Evolutionary conservation across 2,888 invertebrate genomes (phyloP), one percentile per base, ranked within the genome.

Genomic region (Parochlus steinenii): DNA sequence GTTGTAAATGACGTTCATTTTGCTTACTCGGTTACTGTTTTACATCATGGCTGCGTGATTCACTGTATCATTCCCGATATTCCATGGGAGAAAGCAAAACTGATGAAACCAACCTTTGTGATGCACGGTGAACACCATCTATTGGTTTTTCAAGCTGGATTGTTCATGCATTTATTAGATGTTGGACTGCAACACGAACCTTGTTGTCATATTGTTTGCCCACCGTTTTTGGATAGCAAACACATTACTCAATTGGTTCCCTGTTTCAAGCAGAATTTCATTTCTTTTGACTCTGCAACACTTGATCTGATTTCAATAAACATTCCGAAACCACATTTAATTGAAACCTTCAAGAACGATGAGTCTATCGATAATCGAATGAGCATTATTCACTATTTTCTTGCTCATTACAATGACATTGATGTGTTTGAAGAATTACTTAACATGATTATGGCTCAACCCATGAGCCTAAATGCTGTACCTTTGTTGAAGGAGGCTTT

Each of bases 121-220:
- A 59, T 83, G 35, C 74, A 79, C 44, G 76, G 56, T 1, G 79
- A 77, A 42, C 78, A 81, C 51, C 77, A 83, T 46, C 68, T 90
- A 51, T 56, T 86, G 22, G 83, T 89, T 2, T 75, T 79, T 48
- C 76, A 83, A 16, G 83, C 86, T 10, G 82, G 77, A 49, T 64
- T 82, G 19, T 89, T 86, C 58, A 75, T 80, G 0, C 87, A 90
- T 50, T 59, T 89, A 17, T 61, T 90, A 35, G 89, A 90, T 60
- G 75, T 87, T 31, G 81, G 85, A 4, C 61, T 77, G 7, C 69
- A 71, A 47, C 87, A 86, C 55, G 85, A 86, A 52, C 86, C 87
- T 0, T 77, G 76, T 45, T 79, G 80, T 46, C 82, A 83, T 49
- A 71, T 83, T 34, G 68, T 80, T 1, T 66, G 77, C 12, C 71